These are phyloP conservation scores for Drosophila repleta DNA, from an alignment of 1,140 invertebrate species.

Conservation along the genomic window DNA sequence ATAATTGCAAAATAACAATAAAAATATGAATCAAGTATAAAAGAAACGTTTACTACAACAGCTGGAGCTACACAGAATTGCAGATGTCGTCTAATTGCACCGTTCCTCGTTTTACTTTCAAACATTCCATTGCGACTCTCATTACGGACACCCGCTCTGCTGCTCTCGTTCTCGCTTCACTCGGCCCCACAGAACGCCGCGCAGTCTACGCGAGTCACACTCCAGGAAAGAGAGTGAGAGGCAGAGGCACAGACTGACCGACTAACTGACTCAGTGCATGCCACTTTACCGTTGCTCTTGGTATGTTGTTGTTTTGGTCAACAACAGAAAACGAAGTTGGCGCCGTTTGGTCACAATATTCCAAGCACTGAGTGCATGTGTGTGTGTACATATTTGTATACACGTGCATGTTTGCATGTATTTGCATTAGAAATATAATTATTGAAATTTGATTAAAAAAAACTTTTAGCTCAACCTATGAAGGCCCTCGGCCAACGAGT, in stretches of 20 bases:
- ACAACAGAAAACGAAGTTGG: constrained; percentile 20
- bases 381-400: background rate
- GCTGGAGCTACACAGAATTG: no score
- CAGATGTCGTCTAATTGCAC: constrained; percentile 40
- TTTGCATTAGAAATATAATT: no score
- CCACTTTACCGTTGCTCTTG: constrained; percentile 4
- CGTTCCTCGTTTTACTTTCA: constrained; percentile 27
- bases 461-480: background rate
- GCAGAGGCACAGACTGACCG: background rate
- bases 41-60: background rate
- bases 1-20: background rate
- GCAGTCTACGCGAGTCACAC: constrained; percentile 41
- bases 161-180: background rate
- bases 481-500: background rate
- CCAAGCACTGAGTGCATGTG: background rate
- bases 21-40: background rate
- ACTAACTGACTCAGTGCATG: constrained; percentile 42
- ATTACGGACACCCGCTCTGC: background rate
- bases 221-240: background rate
- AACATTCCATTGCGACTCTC: constrained; percentile 6
- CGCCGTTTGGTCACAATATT: constrained; percentile 2
- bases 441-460: background rate
- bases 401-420: background rate
- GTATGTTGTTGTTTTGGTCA: background rate
- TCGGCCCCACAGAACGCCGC: constrained; percentile 29